phyloP scores from a whole-genome alignment of 2,113 vertebrate genomes.

The Promerops cafer region DNA sequence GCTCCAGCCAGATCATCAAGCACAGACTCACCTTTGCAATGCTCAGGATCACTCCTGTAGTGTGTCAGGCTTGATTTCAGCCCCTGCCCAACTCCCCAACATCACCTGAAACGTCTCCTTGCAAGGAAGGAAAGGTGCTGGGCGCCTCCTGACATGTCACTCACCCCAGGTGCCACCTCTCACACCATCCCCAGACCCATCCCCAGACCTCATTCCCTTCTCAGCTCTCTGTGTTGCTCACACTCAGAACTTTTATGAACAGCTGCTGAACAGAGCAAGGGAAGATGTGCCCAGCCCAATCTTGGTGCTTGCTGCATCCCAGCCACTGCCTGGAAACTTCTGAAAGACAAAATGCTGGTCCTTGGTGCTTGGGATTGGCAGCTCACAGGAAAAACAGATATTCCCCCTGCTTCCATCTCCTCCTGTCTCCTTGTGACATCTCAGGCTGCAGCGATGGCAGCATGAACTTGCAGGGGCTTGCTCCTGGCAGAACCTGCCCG shows the following conservation, averaged over 20 bases:
- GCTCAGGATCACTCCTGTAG: not conserved
- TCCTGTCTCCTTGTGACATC: not conserved
- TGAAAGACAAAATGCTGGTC: not conserved
- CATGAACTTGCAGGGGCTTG: not conserved
- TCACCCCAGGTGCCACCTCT: not conserved
- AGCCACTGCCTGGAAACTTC: not conserved
- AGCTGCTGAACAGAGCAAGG: not conserved
- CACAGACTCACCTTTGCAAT: not conserved
- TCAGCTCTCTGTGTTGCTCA: not conserved
- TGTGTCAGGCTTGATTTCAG: too few species aligned
- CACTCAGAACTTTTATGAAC: not conserved
- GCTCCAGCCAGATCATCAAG: not conserved
- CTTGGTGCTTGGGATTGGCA: not conserved
- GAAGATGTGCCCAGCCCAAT: not conserved
- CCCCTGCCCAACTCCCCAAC: not conserved
- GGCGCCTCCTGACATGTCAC: too few species aligned
- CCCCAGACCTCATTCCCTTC: not conserved
- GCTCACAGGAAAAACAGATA: not conserved
- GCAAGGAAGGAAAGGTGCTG: not conserved
- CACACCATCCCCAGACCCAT: not conserved
- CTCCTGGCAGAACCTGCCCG: fast-evolving
- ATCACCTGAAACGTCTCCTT: not conserved
- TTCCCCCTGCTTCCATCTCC: not conserved
- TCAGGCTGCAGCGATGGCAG: not conserved
- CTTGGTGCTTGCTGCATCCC: not conserved